Evolutionary conservation across 1,140 invertebrate species (phyloP), one percentile per base, ranked within the genome.

Genomic region (Aphelenchoides fujianensis): DNA sequence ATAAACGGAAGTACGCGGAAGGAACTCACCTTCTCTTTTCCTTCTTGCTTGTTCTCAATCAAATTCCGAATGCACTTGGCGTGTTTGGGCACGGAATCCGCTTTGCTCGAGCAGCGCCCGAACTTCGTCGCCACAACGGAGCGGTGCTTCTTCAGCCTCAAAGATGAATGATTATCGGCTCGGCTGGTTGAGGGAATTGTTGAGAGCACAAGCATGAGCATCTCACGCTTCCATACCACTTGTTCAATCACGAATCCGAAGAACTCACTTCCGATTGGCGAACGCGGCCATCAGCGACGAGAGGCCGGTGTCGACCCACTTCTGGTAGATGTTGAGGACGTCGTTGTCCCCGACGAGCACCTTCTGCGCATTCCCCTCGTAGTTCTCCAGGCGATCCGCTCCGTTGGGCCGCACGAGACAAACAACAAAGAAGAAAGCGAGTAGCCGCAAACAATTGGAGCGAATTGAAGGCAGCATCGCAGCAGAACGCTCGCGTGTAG

Each of bases 281-380:
- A 70, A 16, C 23, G 69, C 68, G 3, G 69, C 55, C 69, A 70
- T 70, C 30, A 70, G 31, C 9, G 28, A 27, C 23, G 59, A 63
- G 9, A 70, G 28, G 30, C 63, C 69, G 3, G 66, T 69, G 32
- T 70, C 69, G 16, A 69, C 32, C 69, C 69, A 70, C 54, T 70
- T 70, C 32, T 66, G 63, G 32, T 66, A 66, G 16, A 66, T 66
- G 28, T 66, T 12, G 12, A 66, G 1, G 1, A 36, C 36, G 31
- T 66, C 63, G 16, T 63, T 30, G 32, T 66, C 63, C 31, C 53
- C 31, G 31, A 32, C 12, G 12, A 19, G 23, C 55, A 59, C 55
- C 55, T 59, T 59, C 55, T 59, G 5, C 19, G 55, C 55, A 19
- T 59, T 59, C 19, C 55, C 55, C 12, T 59, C 19, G 55, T 59